Base-by-base conservation (phyloP, 92 coral and sea anemone genomes). In the Parazoanthus atlanticus region DNA sequence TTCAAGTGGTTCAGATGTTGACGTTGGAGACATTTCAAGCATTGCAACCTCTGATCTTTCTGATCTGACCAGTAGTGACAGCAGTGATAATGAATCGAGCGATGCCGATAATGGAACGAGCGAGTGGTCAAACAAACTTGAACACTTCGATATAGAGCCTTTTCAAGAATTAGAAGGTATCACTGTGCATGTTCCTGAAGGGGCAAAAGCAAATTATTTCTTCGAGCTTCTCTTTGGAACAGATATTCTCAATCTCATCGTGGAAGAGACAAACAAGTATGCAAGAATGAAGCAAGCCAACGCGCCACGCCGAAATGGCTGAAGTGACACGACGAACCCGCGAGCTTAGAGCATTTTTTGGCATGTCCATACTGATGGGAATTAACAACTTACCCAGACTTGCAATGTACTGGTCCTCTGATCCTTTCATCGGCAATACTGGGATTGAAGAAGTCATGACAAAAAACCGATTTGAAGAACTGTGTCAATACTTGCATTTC, bases 321-420 rank as follows among this genome's bases (percentile, higher is more conserved):
- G 90, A 86, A 36, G 43, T 5, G 90, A 88, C 56, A 69, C 61
- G 23, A 88, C 90, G 21, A n/a, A 12, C 41, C 32, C 66, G 7
- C 25, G 90, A 89, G 65, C 47, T 89, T 17, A 75, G 77, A 19
- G 91, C 89, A 12, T 84, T 30, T 67, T 78, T 89, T 85, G 89
- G 86, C 49, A 41, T 90, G 5, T 78, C 71, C 65, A 67, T 85
- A 30, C 16, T 90, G 8, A 90, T 91, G 90, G 93, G 93, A 5
- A 89, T 89, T 72, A 91, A 89, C 77, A 79, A 74, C 81, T 76
- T 89, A 25, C 94, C 94, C 6, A 40, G 66, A 79, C 8, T 79
- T 33, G 78, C 94, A 7, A 61, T 71, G 88, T 91, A 88, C 77
- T 91, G 93, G 93, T 91, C 91, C 6, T 28, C 86, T 29, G 82